Conservation (phyloP, 2,113 vertebrate species). For the Protobothrops flavoviridis region DNA sequence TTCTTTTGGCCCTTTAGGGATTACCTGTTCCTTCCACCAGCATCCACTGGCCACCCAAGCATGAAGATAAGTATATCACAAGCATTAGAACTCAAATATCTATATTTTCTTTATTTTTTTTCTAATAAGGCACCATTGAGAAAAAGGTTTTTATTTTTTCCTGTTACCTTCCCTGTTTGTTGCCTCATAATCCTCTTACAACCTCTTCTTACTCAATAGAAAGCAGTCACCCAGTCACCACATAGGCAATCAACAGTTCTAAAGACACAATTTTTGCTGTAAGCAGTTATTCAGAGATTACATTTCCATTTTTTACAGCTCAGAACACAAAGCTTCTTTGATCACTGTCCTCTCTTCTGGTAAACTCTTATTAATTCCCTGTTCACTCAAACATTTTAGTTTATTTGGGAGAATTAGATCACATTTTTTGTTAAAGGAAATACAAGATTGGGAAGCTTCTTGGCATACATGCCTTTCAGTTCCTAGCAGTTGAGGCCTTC, state of each 20-base stretch:
- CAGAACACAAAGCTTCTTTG: not conserved
- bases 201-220: not conserved
- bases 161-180: not conserved
- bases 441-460: not conserved
- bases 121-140: not conserved
- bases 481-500: not conserved
- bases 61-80: not conserved
- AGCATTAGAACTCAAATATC: not conserved
- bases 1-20: not conserved
- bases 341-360: not conserved
- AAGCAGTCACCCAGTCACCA: not conserved
- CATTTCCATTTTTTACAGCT: not conserved
- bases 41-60: not conserved
- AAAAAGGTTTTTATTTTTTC: not conserved
- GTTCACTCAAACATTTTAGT: not conserved
- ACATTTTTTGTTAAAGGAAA: not conserved
- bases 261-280: not conserved
- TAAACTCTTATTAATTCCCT: not conserved
- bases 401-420: not conserved
- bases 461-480: not conserved
- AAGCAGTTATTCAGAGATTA: not conserved
- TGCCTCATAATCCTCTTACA: not conserved
- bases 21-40: not conserved
- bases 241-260: not conserved
- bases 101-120: not conserved